Base-by-base conservation (phyloP, 2,113 vertebrate species). In the Tiliqua scincoides region DNA sequence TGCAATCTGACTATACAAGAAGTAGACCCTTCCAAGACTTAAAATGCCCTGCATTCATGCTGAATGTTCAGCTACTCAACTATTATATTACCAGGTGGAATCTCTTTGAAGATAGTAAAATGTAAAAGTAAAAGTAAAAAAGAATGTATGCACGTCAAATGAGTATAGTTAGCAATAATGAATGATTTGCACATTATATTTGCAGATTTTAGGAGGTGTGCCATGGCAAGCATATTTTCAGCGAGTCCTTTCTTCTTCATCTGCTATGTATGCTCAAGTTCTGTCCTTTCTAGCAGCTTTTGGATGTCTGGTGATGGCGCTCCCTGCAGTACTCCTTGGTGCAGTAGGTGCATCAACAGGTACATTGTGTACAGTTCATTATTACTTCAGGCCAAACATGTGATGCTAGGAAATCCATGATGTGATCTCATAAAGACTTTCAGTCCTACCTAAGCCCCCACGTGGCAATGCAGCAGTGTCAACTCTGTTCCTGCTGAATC, bases 211-310 rank as follows among this genome's bases (percentile, higher is more conserved):
- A 92, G 99, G 99, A 93, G 98, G 99, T 91, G 98, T 99, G 87
- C 99, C 98, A 18, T 99, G 99, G 99, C 99, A 99, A 95, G 98
- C 99, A 0, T 99, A 99, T 97, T 99, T 99, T 95, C 99, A 99
- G 93, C 94, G 99, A 92, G 99, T 99, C 91, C 98, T 99, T 80
- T 99, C 99, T 86, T 98, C 98, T 65, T 99, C 99, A 90, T 99
- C 99, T 91, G 98, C 99, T 94, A 98, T 97, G 65, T 99, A 99
- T 11, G 99, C 99, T 84, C 99, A 99, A 93, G 97, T 99, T 77
- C 95, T 99, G n/a, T 99, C 99, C 83, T 98, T 99, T 93, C 94
- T 99, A 68, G 99, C 99, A 65, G 98, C 98, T 78, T 98, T 99
- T 4, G 99, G 98, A 83, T 99, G 98, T 91, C 88, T 99, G 82